These are phyloP conservation scores for Amorpha juglandis DNA, from an alignment of 2,888 invertebrate species.

Conservation along the genomic window DNA sequence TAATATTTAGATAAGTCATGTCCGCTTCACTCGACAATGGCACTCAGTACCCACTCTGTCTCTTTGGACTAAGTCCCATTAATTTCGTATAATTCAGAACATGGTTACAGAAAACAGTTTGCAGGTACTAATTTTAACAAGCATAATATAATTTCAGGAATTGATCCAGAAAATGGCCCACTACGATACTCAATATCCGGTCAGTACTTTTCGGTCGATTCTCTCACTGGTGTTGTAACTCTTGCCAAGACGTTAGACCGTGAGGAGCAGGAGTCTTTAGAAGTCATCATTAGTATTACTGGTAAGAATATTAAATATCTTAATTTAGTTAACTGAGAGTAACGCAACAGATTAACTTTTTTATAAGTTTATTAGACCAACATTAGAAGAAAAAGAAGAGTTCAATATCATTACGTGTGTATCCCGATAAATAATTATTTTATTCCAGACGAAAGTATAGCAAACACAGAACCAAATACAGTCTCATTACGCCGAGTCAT, in stretches of 20 bases:
- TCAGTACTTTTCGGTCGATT: constrained; percentile 91
- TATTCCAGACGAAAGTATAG: constrained; percentile 86
- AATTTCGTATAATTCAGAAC: too few relatives aligned
- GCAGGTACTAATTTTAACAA: not conserved
- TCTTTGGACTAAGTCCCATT: too few relatives aligned
- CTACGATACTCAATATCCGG: constrained; percentile 92
- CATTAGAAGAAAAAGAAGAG: too few relatives aligned
- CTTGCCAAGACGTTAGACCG: constrained; percentile 88
- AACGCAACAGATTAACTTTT: not conserved
- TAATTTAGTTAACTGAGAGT: not conserved
- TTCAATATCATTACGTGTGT: too few relatives aligned
- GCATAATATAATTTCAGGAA: constrained; percentile 66
- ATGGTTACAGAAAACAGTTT: too few relatives aligned
- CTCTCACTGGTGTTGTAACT: constrained; percentile 89
- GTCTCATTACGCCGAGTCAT: constrained; percentile 91
- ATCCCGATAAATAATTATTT: not conserved
- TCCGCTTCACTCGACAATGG: too few relatives aligned
- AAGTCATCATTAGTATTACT: constrained; percentile 92
- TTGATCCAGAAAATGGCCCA: constrained; percentile 89
- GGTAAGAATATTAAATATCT: constrained; percentile 67
- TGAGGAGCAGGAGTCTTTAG: constrained; percentile 87
- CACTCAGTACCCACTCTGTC: too few relatives aligned
- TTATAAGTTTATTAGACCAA: too few relatives aligned
- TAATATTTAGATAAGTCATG: too few relatives aligned
- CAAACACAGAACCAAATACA: constrained; percentile 90